Evolutionary conservation across 2,888 invertebrate genomes (phyloP).

Genomic region (Noctua pronuba): DNA sequence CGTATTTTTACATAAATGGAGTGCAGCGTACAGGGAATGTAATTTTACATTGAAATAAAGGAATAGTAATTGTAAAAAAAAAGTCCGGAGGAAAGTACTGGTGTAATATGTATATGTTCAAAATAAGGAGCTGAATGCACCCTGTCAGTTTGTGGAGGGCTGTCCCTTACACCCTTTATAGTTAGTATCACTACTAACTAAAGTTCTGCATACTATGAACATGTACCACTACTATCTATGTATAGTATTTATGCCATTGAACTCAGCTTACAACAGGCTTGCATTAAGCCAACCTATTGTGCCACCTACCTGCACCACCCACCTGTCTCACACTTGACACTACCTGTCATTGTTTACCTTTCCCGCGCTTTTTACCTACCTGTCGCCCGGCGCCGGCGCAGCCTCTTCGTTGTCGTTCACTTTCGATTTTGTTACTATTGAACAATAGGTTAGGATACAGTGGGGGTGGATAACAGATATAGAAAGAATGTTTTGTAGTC

Average conservation of each 20-base stretch:
- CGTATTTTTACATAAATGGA: too few species aligned
- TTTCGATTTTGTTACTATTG: slow-evolving; percentile 37
- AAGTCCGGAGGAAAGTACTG: too few species aligned
- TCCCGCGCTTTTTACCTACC: slow-evolving; percentile 27
- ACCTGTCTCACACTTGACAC: slow-evolving; percentile 36
- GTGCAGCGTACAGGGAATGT: too few species aligned
- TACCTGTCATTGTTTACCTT: slow-evolving; percentile 44
- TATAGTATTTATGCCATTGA: slow-evolving; percentile 7
- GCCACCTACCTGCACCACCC: slow-evolving; percentile 34
- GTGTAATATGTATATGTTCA: too few species aligned
- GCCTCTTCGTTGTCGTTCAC: slow-evolving; percentile 3
- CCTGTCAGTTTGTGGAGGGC: too few species aligned
- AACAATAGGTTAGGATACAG: background rate
- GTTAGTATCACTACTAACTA: background rate
- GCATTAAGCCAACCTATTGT: slow-evolving; percentile 19
- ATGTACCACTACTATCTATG: background rate
- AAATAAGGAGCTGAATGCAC: too few species aligned
- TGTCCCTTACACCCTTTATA: too few species aligned
- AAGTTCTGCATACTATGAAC: background rate
- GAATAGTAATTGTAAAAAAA: too few species aligned
- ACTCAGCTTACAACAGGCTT: background rate
- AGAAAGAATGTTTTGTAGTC: slow-evolving; percentile 3
- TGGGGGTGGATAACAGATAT: background rate
- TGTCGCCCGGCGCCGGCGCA: slow-evolving; percentile 24
- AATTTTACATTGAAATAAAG: too few species aligned